Base-by-base conservation (phyloP, 2,888 invertebrate species). In the Eilema griseolum region DNA sequence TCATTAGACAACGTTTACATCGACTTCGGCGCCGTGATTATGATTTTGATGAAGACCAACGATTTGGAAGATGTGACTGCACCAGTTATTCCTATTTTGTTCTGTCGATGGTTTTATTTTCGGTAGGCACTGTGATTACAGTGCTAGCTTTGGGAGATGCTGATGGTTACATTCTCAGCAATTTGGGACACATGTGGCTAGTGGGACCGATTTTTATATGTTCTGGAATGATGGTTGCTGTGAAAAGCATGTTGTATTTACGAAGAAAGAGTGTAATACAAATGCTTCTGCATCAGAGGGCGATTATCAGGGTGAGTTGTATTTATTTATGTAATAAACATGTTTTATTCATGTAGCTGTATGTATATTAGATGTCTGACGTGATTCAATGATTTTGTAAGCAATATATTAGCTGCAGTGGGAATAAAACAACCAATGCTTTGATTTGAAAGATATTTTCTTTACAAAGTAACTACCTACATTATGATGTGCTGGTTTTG, bases 161-260 rank as follows among this genome's bases (percentile, higher is more conserved):
- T 70, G 96, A 96, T 89, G 96, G 96, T 67, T 96, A 96, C 81
- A 95, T 96, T 82, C 95, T 96, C 80, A 95, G 91, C 80, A 96
- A 96, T 90, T 91, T 97, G 80, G 96, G 96, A 75, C 96, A 96
- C 93, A 96, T 96, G 96, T 96, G 96, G 96, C 94, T 96, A 23
- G 96, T 96, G 72, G 96, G 96, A 72, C 96, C 96, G 67, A 96
- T 96, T 86, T 96, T 96, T 87, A 96, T 96, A 87, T 96, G 96
- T 90, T 96, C 96, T 76, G 96, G 96, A 78, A 95, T 96, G 90
- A 96, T 96, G 96, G 96, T 97, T 69, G 96, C 96, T 61, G 96
- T 96, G n/a, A 96, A 96, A 86, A 96, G 96, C 84, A 96, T 96
- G 94, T 88, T 97, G 65, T 96, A 96, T 88, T 91, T 97, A 77